A percentile compares a stretch with the other conserved stretches of the same genome.
Conservation (phyloP, 2,888 invertebrate genomes). For the Acronicta aceris region DNA sequence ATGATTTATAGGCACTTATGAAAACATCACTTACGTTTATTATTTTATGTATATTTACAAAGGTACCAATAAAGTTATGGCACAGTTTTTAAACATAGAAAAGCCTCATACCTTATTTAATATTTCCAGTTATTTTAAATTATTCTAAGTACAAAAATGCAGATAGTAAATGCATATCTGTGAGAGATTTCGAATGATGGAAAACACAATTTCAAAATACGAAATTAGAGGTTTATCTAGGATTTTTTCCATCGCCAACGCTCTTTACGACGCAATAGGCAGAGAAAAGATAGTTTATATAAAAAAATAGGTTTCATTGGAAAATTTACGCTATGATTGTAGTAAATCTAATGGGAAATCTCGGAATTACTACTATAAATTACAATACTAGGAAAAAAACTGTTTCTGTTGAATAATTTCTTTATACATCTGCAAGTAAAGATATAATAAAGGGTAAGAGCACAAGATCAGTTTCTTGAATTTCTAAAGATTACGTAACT, state of each 20-base stretch:
- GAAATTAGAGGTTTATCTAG: not conserved
- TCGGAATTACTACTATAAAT: too few species aligned
- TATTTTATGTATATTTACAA: slow-evolving; percentile 60
- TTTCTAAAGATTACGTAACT: too few species aligned
- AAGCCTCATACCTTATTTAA: slow-evolving; percentile 36
- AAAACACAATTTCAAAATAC: not conserved
- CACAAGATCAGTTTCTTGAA: too few species aligned
- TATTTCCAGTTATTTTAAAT: slow-evolving; percentile 22
- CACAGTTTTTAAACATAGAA: slow-evolving; percentile 36
- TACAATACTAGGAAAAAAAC: too few species aligned
- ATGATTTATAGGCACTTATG: slow-evolving; percentile 38
- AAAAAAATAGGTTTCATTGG: not conserved
- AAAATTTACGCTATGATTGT: too few species aligned
- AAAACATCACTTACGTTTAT: slow-evolving; percentile 46
- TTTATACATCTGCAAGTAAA: too few species aligned
- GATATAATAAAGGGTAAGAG: too few species aligned
- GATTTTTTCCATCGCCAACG: not conserved
- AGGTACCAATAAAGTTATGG: slow-evolving; percentile 53
- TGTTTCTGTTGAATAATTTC: too few species aligned
- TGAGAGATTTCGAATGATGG: slow-evolving; percentile 3
- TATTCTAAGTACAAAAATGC: slow-evolving; percentile 54
- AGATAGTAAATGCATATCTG: slow-evolving; percentile 62
- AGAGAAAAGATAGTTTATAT: not conserved
- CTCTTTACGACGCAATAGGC: not conserved
- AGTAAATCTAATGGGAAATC: too few species aligned